Evolutionary conservation across 2,888 invertebrate species (phyloP), one percentile per base, ranked within the genome.

Genomic region (Sesia bembeciformis): DNA sequence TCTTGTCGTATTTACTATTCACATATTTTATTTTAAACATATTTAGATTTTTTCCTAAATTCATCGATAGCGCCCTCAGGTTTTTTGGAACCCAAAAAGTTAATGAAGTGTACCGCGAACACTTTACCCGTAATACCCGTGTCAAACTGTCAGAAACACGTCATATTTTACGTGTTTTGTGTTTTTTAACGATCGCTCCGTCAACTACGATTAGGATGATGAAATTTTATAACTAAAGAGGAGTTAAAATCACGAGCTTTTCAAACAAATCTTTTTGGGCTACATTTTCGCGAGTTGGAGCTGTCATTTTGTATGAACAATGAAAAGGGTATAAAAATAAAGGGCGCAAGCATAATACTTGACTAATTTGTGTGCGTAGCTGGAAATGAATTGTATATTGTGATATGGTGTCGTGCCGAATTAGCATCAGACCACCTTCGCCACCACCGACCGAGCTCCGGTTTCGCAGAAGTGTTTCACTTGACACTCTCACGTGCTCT

Each of bases 391-490:
- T 76, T 76, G 83, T 82, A 75, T 86, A 81, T 87, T 87, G 80
- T 89, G 87, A 86, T 86, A 81, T 65, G 67, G 59, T 74, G 87
- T 87, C 87, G 63, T 58, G 63, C 58, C 68, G 67, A 57, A 72
- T 84, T 83, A 85, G 66, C 72, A 63, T 83, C 81, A 78, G 63
- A 7, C 40, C 51, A 64, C 62, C 67, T 57, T 63, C 65, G 59
- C 68, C 60, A 58, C 61, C 53, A 63, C 61, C 64, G 59, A 57
- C 57, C 66, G 59, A 64, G 75, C 76, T 87, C 84, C 71, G 73
- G 78, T 88, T 88, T 86, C 88, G 72, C 76, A 82, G 86, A 86
- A 87, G 85, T 83, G 87, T 84, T 74, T 78, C 76, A 73, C 78
- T 76, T 78, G 73, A 81, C 84, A 81, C 84, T 81, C 76, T 69